Conservation (phyloP, 2,888 invertebrate species). For the Aplocera efformata region DNA sequence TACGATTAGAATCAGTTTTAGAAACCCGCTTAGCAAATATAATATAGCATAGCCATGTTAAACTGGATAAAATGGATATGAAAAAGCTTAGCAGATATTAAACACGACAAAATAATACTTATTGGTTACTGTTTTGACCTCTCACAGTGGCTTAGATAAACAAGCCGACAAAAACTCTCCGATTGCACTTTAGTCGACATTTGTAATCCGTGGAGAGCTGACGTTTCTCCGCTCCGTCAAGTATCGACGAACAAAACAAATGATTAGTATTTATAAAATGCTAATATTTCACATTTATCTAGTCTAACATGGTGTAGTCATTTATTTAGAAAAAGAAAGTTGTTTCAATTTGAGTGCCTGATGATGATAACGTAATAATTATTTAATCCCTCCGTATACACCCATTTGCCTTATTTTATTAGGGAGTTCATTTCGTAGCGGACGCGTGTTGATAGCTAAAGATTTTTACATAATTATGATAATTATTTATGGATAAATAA, state of each 20-base stretch:
- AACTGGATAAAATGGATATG: constrained; percentile 2
- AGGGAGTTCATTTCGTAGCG: constrained; percentile 51
- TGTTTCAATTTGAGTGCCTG: constrained; percentile 74
- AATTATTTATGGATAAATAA: constrained; percentile 12
- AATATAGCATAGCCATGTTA: constrained; percentile 3
- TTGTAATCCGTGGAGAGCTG: too few species aligned
- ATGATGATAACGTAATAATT: constrained; percentile 62
- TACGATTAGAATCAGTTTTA: constrained; percentile 3
- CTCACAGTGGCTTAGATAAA: too few species aligned
- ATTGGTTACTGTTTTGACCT: too few species aligned
- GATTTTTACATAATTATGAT: constrained; percentile 43
- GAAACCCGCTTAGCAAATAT: constrained; percentile 13
- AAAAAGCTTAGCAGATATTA: too few species aligned
- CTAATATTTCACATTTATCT: too few species aligned
- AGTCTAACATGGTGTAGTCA: constrained; percentile 1
- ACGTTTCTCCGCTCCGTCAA: too few species aligned
- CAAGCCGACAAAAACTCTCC: too few species aligned
- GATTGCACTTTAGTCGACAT: too few species aligned
- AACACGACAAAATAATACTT: too few species aligned
- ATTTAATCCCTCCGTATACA: constrained; percentile 70
- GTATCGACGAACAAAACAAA: too few species aligned
- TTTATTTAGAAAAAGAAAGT: constrained; percentile 37
- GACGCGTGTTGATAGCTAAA: constrained; percentile 48
- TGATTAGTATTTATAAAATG: too few species aligned
- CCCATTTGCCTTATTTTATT: constrained; percentile 77